Percentiles rank a stretch among this genome's conserved stretches.
Evolutionary conservation across 2,888 invertebrate species (phyloP).

Genomic region (Arge pagana): DNA sequence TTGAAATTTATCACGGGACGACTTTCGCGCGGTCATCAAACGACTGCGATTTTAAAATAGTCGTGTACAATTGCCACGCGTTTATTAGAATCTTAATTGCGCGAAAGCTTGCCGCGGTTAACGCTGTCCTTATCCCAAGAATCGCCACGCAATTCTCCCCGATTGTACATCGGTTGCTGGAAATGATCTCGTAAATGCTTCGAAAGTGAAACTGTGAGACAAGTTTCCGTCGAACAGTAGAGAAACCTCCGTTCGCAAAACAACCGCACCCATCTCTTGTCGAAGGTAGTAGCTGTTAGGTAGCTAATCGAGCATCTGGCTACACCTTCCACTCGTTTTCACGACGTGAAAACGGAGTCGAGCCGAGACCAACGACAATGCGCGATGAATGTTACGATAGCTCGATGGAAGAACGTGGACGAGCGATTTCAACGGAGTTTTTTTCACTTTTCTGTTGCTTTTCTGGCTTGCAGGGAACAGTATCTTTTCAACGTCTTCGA

Average conservation of each 20-base stretch:
- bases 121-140: not conserved
- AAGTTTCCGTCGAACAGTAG: constrained; percentile 8
- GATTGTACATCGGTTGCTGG: not conserved
- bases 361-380: no score
- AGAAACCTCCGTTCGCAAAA: constrained; percentile 1
- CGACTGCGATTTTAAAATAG: not conserved
- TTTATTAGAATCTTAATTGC: constrained; percentile 8
- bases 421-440: no score
- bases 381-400: no score
- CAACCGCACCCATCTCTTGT: constrained; percentile 4
- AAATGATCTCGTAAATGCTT: constrained; percentile 15
- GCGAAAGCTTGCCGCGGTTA: constrained; percentile 10
- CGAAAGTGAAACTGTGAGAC: constrained; percentile 20
- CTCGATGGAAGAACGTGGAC: no score
- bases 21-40: no score
- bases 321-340: no score
- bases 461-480: constrained; percentile 75
- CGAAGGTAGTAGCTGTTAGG: no score
- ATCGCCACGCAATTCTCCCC: constrained; percentile 7
- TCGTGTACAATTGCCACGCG: constrained; percentile 1
- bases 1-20: no score
- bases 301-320: no score
- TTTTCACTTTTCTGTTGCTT: constrained; percentile 33
- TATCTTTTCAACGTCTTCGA: constrained; percentile 88
- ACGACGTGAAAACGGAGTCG: no score